A percentile compares a stretch with the other conserved stretches of the same genome.
These are phyloP conservation scores for fruit fly (Drosophila melanogaster) DNA, from an alignment of 1,140 invertebrate genomes.

Conservation along the genomic window DNA sequence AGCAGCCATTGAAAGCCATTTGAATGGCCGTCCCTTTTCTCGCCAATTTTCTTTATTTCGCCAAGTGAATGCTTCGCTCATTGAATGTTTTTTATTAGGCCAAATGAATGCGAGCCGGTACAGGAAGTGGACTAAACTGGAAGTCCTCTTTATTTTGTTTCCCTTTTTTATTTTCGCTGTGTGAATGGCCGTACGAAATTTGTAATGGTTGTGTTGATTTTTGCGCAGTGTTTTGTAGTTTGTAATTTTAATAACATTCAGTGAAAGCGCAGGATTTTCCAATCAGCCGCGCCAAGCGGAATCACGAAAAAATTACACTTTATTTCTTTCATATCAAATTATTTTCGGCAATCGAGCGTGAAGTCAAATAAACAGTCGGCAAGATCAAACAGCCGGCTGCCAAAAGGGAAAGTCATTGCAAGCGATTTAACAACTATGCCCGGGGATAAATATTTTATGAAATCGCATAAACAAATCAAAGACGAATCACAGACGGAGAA, in stretches of 20 bases:
- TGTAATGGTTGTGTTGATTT: conserved; percentile 44
- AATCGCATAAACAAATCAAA: conserved; percentile 83
- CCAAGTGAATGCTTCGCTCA: conserved; percentile 57
- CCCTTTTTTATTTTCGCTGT: conserved; percentile 31
- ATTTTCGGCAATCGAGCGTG: conserved; percentile 81
- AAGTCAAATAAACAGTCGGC: conserved; percentile 74
- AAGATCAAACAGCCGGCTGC: conserved; percentile 61
- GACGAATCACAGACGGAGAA: conserved; percentile 71
- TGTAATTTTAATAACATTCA: conserved; percentile 68
- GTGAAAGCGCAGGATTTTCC: conserved; percentile 45
- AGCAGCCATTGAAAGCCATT: conserved; percentile 72
- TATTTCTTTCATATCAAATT: conserved; percentile 82
- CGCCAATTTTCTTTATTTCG: conserved; percentile 81
- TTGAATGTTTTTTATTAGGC: conserved; percentile 80
- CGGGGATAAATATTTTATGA: conserved; percentile 82
- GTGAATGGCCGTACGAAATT: conserved; percentile 57
- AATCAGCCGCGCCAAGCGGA: conserved; percentile 48
- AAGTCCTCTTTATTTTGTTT: conserved; percentile 21
- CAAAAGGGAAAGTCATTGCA: conserved; percentile 80
- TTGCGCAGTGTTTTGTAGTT: conserved; percentile 30
- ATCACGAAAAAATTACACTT: conserved; percentile 68
- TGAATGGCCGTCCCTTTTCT: conserved; percentile 81
- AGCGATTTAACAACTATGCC: conserved; percentile 80
- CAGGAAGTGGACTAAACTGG: conserved; percentile 48
- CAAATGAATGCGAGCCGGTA: conserved; percentile 66